Evolutionary conservation across 30 jellyfish, hydroid and myxozoan genomes (phyloP), one percentile per base, ranked within the genome.

Genomic region (Rhopilema esculentum): DNA sequence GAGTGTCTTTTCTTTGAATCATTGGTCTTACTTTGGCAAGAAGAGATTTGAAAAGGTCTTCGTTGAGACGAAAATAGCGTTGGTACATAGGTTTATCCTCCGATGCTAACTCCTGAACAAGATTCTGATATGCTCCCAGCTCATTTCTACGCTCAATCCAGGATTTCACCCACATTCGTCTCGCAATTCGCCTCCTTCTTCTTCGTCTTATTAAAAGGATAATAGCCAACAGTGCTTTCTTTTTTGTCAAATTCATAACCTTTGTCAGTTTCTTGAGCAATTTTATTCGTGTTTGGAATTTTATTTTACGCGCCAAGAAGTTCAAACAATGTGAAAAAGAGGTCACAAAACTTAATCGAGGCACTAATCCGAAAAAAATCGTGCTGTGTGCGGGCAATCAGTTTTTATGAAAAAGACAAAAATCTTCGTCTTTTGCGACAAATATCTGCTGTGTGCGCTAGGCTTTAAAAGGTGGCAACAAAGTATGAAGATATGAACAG

Each of bases 21-120:
- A n/a, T n/a, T n/a, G n/a, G n/a, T n/a, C n/a, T n/a, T n/a, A n/a
- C n/a, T n/a, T n/a, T n/a, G n/a, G n/a, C n/a, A n/a, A n/a, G n/a
- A n/a, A n/a, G n/a, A n/a, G n/a, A n/a, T n/a, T 19, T 76, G 28
- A 57, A 76, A 76, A 17, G 57, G 65, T 52, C 66, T 63, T 19
- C 73, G 29, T 63, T 63, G 16, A 63, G 6, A 19, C 73, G 27
- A 63, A 63, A 63, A 63, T 2, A 63, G 73, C 73, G 73, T 63
- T 17, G 73, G 17, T 63, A 63, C 73, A 63, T 63, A 4, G 73
- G 4, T 63, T 17, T 63, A 63, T 63, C 73, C n/a, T 63, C 73
- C 26, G 7, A 17, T 63, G 7, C 73, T 7, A 63, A 20, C 17
- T 63, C 73, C n/a, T 7, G n/a, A 19, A 63, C 73, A 7, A 63